Base-by-base conservation (phyloP, 2,888 invertebrate genomes). In the Adela reaumurella region DNA sequence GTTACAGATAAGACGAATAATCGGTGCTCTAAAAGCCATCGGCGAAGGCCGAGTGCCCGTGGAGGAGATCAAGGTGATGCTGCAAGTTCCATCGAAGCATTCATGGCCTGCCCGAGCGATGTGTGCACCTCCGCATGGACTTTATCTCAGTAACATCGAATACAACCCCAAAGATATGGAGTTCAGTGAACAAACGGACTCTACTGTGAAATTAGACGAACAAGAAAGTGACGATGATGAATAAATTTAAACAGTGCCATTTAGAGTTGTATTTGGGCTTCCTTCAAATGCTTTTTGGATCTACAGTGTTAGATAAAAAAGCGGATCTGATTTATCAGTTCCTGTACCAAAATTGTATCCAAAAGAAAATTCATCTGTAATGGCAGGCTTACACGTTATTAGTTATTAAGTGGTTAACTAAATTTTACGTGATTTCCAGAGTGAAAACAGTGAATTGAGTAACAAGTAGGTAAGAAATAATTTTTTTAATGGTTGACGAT, bases 1-100 rank as follows among this genome's bases (percentile, higher is more conserved):
- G n/a, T n/a, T 71, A 44, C 68, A 92, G 90, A 86, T 93, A 43
- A 85, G 93, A 47, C 85, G 92, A 51, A 92, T 90, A 64, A 81
- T 92, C 49, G 88, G 85, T 43, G 67, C 85, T 3, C 61, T 92
- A 44, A 64, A 89, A 47, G 77, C 83, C 4, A 81, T 87, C 1
- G 90, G 85, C 5, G 64, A 65, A 52, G 86, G 85, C 47, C 76
- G 65, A 57, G 64, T 92, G 45, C 78, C 82, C 28, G 70, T 82
- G 44, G 81, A 82, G 55, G 86, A 89, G 59, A 76, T 93, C 50
- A 82, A 83, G 63, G 80, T 83, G 58, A 89, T 94, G 90, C 76
- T 94, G 49, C 87, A 90, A 62, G 79, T 90, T 43, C 93, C 93
- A 0, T 87, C 87, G 0, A 83, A 84, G 58, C 63, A 85, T 47